Base-by-base conservation (phyloP, 2,113 vertebrate genomes). In the Lepidothrix coronata region DNA sequence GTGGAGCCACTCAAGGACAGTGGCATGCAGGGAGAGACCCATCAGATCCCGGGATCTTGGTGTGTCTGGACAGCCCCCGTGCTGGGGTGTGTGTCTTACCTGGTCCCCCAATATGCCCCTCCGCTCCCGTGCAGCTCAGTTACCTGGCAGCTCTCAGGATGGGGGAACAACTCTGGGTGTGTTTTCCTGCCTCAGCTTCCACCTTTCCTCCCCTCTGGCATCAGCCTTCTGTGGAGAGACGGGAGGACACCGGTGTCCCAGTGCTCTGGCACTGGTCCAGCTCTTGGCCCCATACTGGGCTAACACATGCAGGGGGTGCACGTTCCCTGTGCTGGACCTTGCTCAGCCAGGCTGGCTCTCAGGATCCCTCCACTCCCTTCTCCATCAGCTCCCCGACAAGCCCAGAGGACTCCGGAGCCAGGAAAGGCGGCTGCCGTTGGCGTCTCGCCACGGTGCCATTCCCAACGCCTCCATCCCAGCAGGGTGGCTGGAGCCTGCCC, bases 21-120 rank as follows among this genome's bases (percentile, higher is more conserved):
- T 0, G 30, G 39, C 4, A 17, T 4, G 13, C 33, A 25, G 0
- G 0, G n/a, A 37, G 27, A 11, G 8, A 8, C 27, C 24, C 54
- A 3, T 17, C 3, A 0, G 33, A 43, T 7, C 19, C 43, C 0
- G 1, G 48, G 44, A 2, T 79, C 51, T 31, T 0, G 0, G 16
- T 5, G 35, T 6, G 30, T 8, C 39, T 1, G 33, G 15, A 21
- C 2, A 37, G 75, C n/a, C 15, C 27, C 33, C 18, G 41, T 23
- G 14, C 23, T 11, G 20, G 12, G 5, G 6, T 8, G 22, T 33
- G 3, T 2, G 8, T 33, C 78, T 19, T 2, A 6, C 30, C 62
- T 1, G 0, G 8, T 33, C 4, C 35, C 31, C 19, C 0, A 0
- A 4, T 0, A 1, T 4, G 2, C 11, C 23, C 15, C 41, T 44